Evolutionary conservation across 2,113 vertebrate species (phyloP), one percentile per base, ranked within the genome.

Genomic region (Pitta sordida): DNA sequence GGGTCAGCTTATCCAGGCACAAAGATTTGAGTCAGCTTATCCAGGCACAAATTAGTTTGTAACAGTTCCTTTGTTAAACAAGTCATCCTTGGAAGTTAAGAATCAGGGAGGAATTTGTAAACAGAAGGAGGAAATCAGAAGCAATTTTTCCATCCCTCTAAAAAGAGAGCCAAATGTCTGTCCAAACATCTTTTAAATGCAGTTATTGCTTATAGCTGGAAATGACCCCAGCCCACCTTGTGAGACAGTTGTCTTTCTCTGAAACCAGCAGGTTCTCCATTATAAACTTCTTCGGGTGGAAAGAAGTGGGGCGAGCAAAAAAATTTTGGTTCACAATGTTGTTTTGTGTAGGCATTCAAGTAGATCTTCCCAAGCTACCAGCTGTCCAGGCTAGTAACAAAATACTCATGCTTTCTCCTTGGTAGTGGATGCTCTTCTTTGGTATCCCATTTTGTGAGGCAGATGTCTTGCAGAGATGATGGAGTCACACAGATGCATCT

Each of bases 401-500:
- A 77, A 48, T 4, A 55, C 49, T 75, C 93, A 32, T 10, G 46
- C 26, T 94, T 44, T 93, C 82, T 76, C 43, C 67, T 73, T 53
- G 21, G 75, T 43, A 24, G 81, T 13, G 62, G 88, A 56, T 1
- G 7, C 55, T 94, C 49, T 55, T 65, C 67, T 67, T 94, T 94
- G 85, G 93, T 78, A 78, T 81, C 71, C 59, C 87, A 8, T 81
- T 94, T 77, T 39, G 85, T 69, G 85, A 80, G 86, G 58, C 81
- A 36, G 86, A 83, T 0, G 4, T 90, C 86, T 84, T 69, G 59
- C n/a, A 75, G 32, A 55, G 29, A 29, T 11, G 76, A n/a, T 24
- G 52, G 53, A 43, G 10, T 98, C 97, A 98, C 49, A 96, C 95
- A 8, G 96, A 81, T 55, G 96, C 95, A 93, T 90, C 98, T 98